Percentiles rank a stretch among this genome's conserved stretches.
Conservation (phyloP, 2,797 vertebrate species). For the Bovichtus diacanthus region DNA sequence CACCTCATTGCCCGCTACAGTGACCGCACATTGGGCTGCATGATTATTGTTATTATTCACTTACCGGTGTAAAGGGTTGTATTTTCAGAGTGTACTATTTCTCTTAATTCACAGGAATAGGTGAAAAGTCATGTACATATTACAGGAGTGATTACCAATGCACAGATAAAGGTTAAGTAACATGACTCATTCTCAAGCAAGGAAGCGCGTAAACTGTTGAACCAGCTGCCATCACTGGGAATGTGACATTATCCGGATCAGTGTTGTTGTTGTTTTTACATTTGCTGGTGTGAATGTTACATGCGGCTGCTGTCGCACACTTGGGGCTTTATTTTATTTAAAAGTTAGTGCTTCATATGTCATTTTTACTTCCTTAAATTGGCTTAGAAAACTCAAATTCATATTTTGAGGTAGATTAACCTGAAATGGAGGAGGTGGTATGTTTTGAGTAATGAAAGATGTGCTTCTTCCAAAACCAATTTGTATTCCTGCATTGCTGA, state of each 20-base stretch:
- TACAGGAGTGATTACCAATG: constrained; percentile 33
- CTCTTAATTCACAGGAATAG: constrained; percentile 32
- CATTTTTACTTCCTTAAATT: constrained; percentile 31
- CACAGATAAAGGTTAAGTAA: constrained; percentile 50
- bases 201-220: constrained; percentile 37
- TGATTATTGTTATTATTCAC: constrained; percentile 32
- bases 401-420: constrained; percentile 34
- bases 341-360: constrained; percentile 35
- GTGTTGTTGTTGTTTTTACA: constrained; percentile 21
- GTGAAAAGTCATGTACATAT: constrained; percentile 55
- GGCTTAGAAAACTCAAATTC: constrained; percentile 17
- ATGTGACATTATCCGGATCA: constrained; percentile 29
- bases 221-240: constrained; percentile 32
- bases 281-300: constrained; percentile 17
- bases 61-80: constrained; percentile 5
- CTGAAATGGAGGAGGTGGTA: constrained; percentile 36
- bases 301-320: constrained; percentile 37
- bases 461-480: constrained; percentile 58
- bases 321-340: constrained; percentile 25
- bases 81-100: constrained; percentile 16
- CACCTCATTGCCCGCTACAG: constrained; percentile 2
- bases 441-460: constrained; percentile 60
- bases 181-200: constrained; percentile 47
- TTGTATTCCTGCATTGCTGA: constrained; percentile 74
- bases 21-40: constrained; percentile 25